These are phyloP conservation scores for Microcaecilia unicolor DNA, from an alignment of 2,797 vertebrate genomes.

Conservation along the genomic window DNA sequence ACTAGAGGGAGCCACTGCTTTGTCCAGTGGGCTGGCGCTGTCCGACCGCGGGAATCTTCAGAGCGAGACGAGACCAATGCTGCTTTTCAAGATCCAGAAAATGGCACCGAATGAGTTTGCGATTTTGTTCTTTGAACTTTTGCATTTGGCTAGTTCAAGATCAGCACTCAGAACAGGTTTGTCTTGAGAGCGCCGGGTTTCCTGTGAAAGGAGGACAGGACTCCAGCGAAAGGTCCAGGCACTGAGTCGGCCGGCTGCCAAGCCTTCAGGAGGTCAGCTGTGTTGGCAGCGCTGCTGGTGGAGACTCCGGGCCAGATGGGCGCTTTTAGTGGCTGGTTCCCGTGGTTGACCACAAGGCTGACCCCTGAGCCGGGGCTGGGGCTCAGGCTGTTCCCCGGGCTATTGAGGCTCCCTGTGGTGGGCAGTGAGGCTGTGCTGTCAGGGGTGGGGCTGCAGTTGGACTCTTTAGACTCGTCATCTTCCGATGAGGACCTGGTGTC, in stretches of 20 bases:
- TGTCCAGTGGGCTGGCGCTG: too few relatives aligned
- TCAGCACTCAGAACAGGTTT: slow-evolving; percentile 85
- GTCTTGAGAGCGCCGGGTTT: slow-evolving; percentile 83
- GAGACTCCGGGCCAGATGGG: slow-evolving; percentile 76
- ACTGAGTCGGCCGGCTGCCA: slow-evolving; percentile 89
- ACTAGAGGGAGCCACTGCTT: too few relatives aligned
- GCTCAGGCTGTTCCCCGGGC: slow-evolving; percentile 73
- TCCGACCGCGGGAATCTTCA: too few relatives aligned
- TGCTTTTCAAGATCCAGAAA: neutral
- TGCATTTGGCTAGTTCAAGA: neutral
- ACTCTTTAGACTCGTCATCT: slow-evolving; percentile 90
- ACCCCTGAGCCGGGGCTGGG: slow-evolving; percentile 66
- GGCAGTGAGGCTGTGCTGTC: slow-evolving; percentile 91
- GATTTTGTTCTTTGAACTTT: neutral
- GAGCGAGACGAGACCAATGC: too few relatives aligned
- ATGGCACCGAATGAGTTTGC: neutral
- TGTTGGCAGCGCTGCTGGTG: slow-evolving; percentile 60
- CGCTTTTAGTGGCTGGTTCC: slow-evolving; percentile 71
- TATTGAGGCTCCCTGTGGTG: slow-evolving; percentile 67
- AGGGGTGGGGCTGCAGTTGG: slow-evolving; percentile 88
- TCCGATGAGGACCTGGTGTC: slow-evolving; percentile 81
- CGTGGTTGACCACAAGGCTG: slow-evolving; percentile 58
- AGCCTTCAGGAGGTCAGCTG: slow-evolving; percentile 82
- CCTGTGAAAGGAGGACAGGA: slow-evolving; percentile 89
- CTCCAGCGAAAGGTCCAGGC: slow-evolving; percentile 83